Conservation (phyloP, 2,888 invertebrate genomes). For the Scaptomyza parva region DNA sequence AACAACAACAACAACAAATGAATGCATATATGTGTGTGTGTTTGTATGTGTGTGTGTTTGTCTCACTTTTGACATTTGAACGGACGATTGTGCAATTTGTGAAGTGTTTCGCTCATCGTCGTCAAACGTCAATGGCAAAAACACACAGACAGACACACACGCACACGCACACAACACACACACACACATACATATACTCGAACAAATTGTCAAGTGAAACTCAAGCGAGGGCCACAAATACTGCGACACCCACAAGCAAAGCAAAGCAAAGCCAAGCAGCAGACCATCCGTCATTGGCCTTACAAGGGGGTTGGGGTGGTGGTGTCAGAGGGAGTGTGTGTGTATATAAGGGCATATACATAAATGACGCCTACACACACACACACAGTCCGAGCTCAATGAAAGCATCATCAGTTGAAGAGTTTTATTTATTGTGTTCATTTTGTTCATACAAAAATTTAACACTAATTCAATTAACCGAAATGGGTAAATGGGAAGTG, state of each 20-base stretch:
- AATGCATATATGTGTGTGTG: not conserved
- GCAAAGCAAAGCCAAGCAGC: too few species aligned
- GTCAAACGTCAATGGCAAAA: slow-evolving; percentile 44
- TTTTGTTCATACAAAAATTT: not conserved
- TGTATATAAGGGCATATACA: too few species aligned
- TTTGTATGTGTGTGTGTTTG: slow-evolving; percentile 5
- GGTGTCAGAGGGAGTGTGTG: too few species aligned
- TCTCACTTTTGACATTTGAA: slow-evolving; percentile 27
- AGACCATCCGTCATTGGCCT: slow-evolving; percentile 28
- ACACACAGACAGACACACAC: not conserved
- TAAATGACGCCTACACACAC: not conserved
- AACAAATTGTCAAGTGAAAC: slow-evolving; percentile 52
- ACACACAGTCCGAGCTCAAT: not conserved
- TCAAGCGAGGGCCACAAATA: slow-evolving; percentile 32
- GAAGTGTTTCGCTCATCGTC: slow-evolving; percentile 40
- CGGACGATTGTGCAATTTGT: slow-evolving; percentile 51
- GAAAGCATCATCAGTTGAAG: slow-evolving; percentile 28
- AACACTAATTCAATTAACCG: not conserved
- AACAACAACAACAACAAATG: too few species aligned
- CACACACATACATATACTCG: not conserved
- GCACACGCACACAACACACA: not conserved
- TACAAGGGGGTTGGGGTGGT: not conserved
- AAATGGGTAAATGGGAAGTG: not conserved
- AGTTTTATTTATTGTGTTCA: not conserved
- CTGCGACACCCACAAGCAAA: slow-evolving; percentile 36